Percentiles rank a stretch among this genome's conserved stretches.
Conservation (phyloP, 2,888 invertebrate genomes). For the Apeira syringaria region DNA sequence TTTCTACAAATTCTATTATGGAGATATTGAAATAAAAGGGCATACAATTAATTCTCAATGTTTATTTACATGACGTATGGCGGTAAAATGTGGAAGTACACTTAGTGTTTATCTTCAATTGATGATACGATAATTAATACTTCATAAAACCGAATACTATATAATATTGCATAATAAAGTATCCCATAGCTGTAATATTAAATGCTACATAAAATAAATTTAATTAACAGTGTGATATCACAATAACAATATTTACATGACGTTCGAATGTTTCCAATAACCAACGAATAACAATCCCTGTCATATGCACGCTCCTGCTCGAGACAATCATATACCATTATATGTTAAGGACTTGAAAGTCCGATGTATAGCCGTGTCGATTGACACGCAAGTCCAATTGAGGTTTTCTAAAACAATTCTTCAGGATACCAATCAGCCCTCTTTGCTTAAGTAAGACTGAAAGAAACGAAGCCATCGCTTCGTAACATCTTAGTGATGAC, state of each 20-base stretch:
- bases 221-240: constrained; percentile 6
- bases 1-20: too few relatives aligned
- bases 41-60: too few relatives aligned
- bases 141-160: not conserved
- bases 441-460: too few relatives aligned
- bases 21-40: too few relatives aligned
- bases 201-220: constrained; percentile 3
- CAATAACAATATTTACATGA: constrained; percentile 12
- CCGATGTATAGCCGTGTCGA: too few relatives aligned
- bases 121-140: constrained; percentile 4
- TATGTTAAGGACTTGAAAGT: too few relatives aligned
- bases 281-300: constrained; percentile 8
- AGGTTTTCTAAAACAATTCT: too few relatives aligned
- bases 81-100: constrained; percentile 22
- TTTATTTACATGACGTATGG: constrained; percentile 27
- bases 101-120: constrained; percentile 11
- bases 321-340: too few relatives aligned
- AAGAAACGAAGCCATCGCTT: too few relatives aligned
- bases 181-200: constrained; percentile 1
- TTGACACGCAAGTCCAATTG: too few relatives aligned
- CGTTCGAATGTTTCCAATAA: constrained; percentile 3
- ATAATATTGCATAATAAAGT: constrained; percentile 4
- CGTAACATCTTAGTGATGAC: too few relatives aligned
- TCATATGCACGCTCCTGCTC: not conserved
- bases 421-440: too few relatives aligned